Evolutionary conservation across 2,888 invertebrate species (phyloP).

Genomic region (Dryococelus australis): DNA sequence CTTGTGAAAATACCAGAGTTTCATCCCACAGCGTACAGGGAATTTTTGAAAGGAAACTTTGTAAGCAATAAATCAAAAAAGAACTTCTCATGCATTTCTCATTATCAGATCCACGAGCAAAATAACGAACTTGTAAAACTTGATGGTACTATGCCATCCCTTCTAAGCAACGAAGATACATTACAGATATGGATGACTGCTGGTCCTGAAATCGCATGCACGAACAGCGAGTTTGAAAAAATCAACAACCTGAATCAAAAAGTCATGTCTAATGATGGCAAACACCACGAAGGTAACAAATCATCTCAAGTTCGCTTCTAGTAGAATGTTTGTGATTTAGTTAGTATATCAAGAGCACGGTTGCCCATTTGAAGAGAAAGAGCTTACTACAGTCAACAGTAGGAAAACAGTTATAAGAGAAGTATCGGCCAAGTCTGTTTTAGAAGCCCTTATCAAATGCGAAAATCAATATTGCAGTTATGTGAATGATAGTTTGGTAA

Average conservation of each 20-base stretch:
- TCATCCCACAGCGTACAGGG: neutral
- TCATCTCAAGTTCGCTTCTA: neutral
- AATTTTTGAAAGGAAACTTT: neutral
- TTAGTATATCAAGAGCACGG: neutral
- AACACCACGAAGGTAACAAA: slow-evolving; percentile 1
- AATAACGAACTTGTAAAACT: slow-evolving; percentile 3
- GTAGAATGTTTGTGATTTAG: neutral
- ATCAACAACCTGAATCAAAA: too few relatives aligned
- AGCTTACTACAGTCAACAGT: slow-evolving; percentile 1
- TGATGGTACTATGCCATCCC: too few relatives aligned
- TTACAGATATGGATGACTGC: too few relatives aligned
- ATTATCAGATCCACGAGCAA: neutral
- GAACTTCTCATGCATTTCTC: too few relatives aligned
- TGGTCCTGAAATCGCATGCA: too few relatives aligned
- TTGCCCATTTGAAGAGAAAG: neutral
- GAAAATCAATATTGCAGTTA: neutral
- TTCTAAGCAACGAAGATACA: too few relatives aligned
- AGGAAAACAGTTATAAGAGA: neutral
- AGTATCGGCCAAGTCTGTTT: neutral
- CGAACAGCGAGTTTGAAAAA: too few relatives aligned
- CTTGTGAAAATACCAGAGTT: neutral
- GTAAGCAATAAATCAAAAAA: too few relatives aligned
- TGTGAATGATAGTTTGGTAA: neutral
- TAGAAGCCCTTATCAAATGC: neutral
- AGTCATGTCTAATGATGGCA: too few relatives aligned